Percentiles rank a stretch among this genome's conserved stretches.
Evolutionary conservation across 2,888 invertebrate genomes (phyloP).

Genomic region (Aspidiotus destructor): DNA sequence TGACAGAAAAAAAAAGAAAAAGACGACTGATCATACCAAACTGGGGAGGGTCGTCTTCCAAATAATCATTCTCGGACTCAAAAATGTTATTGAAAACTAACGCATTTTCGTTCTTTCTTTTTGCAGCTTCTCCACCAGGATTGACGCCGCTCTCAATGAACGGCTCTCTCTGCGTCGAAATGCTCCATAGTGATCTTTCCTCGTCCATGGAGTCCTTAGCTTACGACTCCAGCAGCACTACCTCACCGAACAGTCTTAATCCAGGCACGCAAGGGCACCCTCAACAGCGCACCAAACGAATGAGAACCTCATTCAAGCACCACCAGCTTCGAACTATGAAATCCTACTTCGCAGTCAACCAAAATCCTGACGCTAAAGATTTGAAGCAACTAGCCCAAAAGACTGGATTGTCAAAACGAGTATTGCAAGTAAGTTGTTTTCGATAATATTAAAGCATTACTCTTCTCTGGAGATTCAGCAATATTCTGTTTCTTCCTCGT

Average conservation of each 20-base stretch:
- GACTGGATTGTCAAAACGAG: slow-evolving; percentile 94
- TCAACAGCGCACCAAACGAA: slow-evolving; percentile 68
- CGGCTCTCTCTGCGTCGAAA: slow-evolving; percentile 48
- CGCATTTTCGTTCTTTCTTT: background rate
- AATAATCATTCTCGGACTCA: background rate
- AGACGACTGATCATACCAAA: too few relatives aligned
- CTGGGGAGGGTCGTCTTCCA: background rate
- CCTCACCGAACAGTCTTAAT: slow-evolving; percentile 36
- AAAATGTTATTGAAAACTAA: background rate
- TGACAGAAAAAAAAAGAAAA: too few relatives aligned
- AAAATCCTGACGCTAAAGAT: slow-evolving; percentile 99
- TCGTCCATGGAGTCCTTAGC: slow-evolving; percentile 68
- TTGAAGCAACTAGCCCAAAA: slow-evolving; percentile 96
- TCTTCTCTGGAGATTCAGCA: background rate
- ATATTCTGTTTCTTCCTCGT: background rate
- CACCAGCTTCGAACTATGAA: slow-evolving; percentile 98
- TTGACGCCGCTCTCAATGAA: background rate
- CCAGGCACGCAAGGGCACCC: slow-evolving; percentile 28
- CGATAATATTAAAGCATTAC: background rate
- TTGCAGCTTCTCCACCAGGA: slow-evolving; percentile 21
- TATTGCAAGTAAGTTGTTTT: slow-evolving; percentile 69
- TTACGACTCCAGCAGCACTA: slow-evolving; percentile 47
- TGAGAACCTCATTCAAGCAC: slow-evolving; percentile 98
- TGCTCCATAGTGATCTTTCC: slow-evolving; percentile 62
- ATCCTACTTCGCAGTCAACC: slow-evolving; percentile 96